These are phyloP conservation scores for Calliopum simillimum DNA, from an alignment of 2,888 invertebrate species.

Conservation along the genomic window DNA sequence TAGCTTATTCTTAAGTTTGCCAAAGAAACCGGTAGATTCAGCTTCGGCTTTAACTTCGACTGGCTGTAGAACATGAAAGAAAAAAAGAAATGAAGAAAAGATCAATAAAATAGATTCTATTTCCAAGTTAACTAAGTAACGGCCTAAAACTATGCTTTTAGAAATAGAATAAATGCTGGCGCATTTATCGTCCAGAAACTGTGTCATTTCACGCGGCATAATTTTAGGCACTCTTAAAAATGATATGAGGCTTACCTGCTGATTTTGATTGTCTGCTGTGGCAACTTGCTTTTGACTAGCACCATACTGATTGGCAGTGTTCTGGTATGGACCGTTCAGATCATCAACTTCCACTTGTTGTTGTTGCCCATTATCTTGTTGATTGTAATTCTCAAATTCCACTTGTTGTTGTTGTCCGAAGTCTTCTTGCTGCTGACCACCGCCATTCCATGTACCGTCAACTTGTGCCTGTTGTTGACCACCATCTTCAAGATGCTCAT, in stretches of 20 bases:
- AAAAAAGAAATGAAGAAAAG: neutral
- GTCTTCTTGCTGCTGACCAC: conserved; percentile 15
- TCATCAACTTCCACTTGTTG: conserved; percentile 47
- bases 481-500: conserved; percentile 35
- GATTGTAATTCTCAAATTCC: conserved; percentile 37
- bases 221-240: neutral
- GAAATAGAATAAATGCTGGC: too few relatives aligned
- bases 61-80: conserved; percentile 41
- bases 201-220: conserved; percentile 1
- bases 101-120: neutral
- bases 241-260: neutral
- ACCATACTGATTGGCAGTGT: neutral
- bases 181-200: too few relatives aligned
- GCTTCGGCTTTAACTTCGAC: conserved; percentile 52
- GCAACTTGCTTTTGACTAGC: conserved; percentile 39
- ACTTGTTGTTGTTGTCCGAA: conserved; percentile 36
- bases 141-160: too few relatives aligned
- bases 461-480: conserved; percentile 45
- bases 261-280: conserved; percentile 4
- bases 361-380: conserved; percentile 11
- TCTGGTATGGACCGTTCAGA: conserved; percentile 35
- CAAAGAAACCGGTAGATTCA: conserved; percentile 52
- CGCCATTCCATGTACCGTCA: conserved; percentile 33
- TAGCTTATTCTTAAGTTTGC: conserved; percentile 54
- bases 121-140: neutral